Conservation (phyloP, 2,888 invertebrate genomes). For the Epistrophella euchroma region DNA sequence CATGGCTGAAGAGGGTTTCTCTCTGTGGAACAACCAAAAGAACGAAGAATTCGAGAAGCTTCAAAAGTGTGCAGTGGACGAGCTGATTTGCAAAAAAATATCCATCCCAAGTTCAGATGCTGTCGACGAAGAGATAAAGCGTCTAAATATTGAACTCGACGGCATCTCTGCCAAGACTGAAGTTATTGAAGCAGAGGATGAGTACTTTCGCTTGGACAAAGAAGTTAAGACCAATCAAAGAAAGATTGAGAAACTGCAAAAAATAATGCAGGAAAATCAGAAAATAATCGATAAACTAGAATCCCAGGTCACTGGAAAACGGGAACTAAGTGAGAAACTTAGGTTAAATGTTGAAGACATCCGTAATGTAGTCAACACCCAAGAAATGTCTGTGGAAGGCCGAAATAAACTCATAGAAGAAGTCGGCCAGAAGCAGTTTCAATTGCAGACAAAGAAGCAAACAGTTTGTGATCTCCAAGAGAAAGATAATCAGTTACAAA, state of each 20-base stretch:
- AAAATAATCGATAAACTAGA: constrained; percentile 53
- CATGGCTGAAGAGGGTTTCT: constrained; percentile 79
- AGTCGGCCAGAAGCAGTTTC: constrained; percentile 77
- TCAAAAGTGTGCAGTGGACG: constrained; percentile 78
- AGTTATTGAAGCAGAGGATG: constrained; percentile 75
- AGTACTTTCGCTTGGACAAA: constrained; percentile 76
- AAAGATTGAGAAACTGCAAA: constrained; percentile 44
- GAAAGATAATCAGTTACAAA: constrained; percentile 79
- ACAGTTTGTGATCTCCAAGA: constrained; percentile 78
- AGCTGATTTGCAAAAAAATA: constrained; percentile 77
- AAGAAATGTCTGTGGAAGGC: constrained; percentile 76
- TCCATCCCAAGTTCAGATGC: constrained; percentile 74
- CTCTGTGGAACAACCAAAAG: constrained; percentile 80
- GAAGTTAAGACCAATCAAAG: constrained; percentile 76
- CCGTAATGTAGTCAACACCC: constrained; percentile 71
- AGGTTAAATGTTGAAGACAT: constrained; percentile 45
- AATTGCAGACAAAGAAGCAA: constrained; percentile 78
- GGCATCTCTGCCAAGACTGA: constrained; percentile 74
- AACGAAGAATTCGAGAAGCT: constrained; percentile 78
- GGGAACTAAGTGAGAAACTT: constrained; percentile 33
- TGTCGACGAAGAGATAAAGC: constrained; percentile 77
- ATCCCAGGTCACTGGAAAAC: constrained; percentile 8
- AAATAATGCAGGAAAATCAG: constrained; percentile 43
- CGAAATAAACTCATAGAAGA: constrained; percentile 78
- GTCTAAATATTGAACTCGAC: constrained; percentile 68